A percentile compares a stretch with the other conserved stretches of the same genome.
phyloP scores from a whole-genome alignment of 2,113 vertebrate genomes.

The Andinoacara biseriatus region DNA sequence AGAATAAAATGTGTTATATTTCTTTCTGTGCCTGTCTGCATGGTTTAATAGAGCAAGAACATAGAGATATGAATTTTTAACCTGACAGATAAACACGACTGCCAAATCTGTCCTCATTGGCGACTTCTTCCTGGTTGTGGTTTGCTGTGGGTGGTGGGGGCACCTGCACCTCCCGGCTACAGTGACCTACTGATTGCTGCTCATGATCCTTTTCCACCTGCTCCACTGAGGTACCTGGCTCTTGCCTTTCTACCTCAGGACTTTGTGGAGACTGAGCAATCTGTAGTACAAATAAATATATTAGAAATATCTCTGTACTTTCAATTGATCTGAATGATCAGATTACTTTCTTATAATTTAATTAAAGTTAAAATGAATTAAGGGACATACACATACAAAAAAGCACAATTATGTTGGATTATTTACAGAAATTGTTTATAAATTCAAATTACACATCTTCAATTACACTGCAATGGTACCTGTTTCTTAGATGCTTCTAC shows the following conservation, averaged over 20 bases:
- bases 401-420: neutral
- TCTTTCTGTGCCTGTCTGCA: neutral
- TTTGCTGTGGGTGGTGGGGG: constrained; percentile 62
- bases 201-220: constrained; percentile 61
- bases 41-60: neutral
- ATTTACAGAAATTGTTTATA: neutral
- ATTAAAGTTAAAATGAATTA: neutral
- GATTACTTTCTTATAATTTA: neutral
- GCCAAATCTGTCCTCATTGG: constrained; percentile 75
- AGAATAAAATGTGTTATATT: neutral
- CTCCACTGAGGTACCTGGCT: constrained; percentile 61
- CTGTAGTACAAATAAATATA: constrained; percentile 32
- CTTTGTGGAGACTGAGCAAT: constrained; percentile 65
- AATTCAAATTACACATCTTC: neutral
- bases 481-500: constrained; percentile 68
- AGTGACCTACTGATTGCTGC: constrained; percentile 50
- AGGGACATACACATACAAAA: neutral
- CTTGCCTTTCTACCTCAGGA: constrained; percentile 65
- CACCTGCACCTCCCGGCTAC: constrained; percentile 65
- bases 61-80: constrained; percentile 52
- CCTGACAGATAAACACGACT: constrained; percentile 83
- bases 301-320: neutral
- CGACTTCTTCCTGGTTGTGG: constrained; percentile 81
- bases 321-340: neutral
- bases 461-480: constrained; percentile 55